A percentile compares a stretch with the other conserved stretches of the same genome.
phyloP scores from a whole-genome alignment of 2,888 invertebrate species.

The Athetis lepigone region DNA sequence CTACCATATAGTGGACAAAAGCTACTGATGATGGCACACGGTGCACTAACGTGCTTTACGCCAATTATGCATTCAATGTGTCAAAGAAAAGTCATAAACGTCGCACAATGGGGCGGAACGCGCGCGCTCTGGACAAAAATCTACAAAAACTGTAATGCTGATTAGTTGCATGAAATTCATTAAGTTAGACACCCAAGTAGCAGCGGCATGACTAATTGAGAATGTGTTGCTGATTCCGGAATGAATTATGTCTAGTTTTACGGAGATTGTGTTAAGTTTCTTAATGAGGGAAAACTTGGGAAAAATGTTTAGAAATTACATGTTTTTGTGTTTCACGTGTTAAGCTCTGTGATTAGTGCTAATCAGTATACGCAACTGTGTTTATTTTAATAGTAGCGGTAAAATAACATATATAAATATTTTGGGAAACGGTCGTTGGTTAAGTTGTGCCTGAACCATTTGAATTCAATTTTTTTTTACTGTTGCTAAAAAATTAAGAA shows the following conservation, averaged over 20 bases:
- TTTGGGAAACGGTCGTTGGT: too few species aligned
- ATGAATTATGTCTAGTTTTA: constrained; percentile 58
- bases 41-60: constrained; percentile 66
- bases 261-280: constrained; percentile 30
- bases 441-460: too few species aligned
- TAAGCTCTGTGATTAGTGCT: constrained; percentile 8
- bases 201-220: constrained; percentile 72
- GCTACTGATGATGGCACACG: constrained; percentile 54
- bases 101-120: constrained; percentile 75
- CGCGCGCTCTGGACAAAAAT: constrained; percentile 70
- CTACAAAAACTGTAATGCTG: constrained; percentile 72
- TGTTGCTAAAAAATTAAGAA: too few species aligned
- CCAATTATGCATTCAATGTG: constrained; percentile 65
- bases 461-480: too few species aligned
- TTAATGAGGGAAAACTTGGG: constrained; percentile 41
- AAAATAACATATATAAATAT: background rate
- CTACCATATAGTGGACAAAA: constrained; percentile 57
- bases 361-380: background rate
- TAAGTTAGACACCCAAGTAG: constrained; percentile 83
- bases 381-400: background rate
- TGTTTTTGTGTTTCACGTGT: constrained; percentile 6
- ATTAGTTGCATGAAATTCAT: constrained; percentile 82
- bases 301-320: constrained; percentile 11
- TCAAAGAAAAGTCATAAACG: constrained; percentile 71
- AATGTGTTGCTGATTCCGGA: constrained; percentile 65